Base-by-base conservation (phyloP, 2,888 invertebrate species). In the Malacosoma neustria region DNA sequence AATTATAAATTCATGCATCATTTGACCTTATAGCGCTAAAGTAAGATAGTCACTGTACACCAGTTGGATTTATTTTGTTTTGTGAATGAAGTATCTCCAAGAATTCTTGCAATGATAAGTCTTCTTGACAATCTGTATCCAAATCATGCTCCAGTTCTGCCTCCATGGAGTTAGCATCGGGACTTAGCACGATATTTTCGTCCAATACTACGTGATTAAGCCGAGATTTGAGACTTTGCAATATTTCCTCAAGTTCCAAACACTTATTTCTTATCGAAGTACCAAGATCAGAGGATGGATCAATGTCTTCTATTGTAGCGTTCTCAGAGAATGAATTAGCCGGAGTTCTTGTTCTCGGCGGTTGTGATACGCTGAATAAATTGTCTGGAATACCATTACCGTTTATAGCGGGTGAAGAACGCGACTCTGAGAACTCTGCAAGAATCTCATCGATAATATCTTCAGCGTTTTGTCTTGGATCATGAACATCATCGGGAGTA, bases 81-180 rank as follows among this genome's bases (percentile, higher is more conserved):
- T 86, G 86, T 11, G 86, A 81, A 40, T 86, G 80, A 34, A 87
- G 60, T 13, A 87, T 64, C 53, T 86, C 84, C 22, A 84, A 64
- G 42, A 87, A 87, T 49, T 87, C 87, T 46, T 86, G 87, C 4
- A 87, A 66, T 11, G 87, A 86, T 33, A 87, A 57, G 34, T 87
- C 87, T 48, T 87, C 87, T 50, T 85, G 86, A 40, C 86, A 86
- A 42, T 86, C 87, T 3, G 87, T 87, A 42, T 87, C 86, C 48
- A 87, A 54, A 47, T 87, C 87, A 41, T 86, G 84, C 50, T 87
- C 86, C 3, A 87, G 61, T 49, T 87, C 76, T 6, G 85, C 79
- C 49, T 87, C 87, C 56, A 81, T 57, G 0, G 84, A 84, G 53
- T 84, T 84, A 1, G 73, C 84, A 32, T 87, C 87, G 1, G 87